Percentiles rank a stretch among this genome's conserved stretches.
phyloP scores from a whole-genome alignment of 2,797 vertebrate genomes.

The Sphenodon punctatus region DNA sequence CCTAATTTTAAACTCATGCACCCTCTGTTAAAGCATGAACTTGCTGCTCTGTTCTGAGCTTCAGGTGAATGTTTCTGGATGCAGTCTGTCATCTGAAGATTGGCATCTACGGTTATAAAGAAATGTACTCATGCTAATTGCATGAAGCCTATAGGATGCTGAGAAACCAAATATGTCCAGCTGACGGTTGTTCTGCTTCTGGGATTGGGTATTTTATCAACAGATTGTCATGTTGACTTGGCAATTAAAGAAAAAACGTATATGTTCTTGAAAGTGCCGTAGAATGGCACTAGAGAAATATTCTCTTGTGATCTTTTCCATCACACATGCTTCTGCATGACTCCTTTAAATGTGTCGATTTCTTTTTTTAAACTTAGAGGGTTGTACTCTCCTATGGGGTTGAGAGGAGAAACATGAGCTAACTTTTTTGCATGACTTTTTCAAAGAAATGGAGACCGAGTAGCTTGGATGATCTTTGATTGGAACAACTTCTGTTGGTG shows the following conservation, averaged over 20 bases:
- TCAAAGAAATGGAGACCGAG: too few species aligned
- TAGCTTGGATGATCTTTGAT: too few species aligned
- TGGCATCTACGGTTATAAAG: background rate
- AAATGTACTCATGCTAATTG: background rate
- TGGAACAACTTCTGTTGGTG: too few species aligned
- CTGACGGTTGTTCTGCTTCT: too few species aligned
- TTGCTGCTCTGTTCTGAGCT: background rate
- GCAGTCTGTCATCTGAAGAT: too few species aligned
- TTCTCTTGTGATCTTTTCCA: background rate
- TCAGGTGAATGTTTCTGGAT: background rate
- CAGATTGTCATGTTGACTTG: background rate
- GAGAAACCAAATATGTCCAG: background rate
- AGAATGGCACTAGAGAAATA: background rate
- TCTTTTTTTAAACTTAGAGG: background rate
- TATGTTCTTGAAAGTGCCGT: background rate
- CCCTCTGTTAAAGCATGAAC: background rate
- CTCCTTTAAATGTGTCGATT: too few species aligned
- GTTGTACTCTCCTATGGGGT: background rate
- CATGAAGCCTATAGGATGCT: accelerated
- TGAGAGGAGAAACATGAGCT: accelerated
- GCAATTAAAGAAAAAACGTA: background rate
- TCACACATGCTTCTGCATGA: background rate
- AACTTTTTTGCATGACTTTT: too few species aligned
- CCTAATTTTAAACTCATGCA: slow-evolving; percentile 17
- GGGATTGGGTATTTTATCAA: background rate